Percentiles rank a stretch among this genome's conserved stretches.
Conservation (phyloP, 2,113 vertebrate genomes). For the Mohoua ochrocephala region DNA sequence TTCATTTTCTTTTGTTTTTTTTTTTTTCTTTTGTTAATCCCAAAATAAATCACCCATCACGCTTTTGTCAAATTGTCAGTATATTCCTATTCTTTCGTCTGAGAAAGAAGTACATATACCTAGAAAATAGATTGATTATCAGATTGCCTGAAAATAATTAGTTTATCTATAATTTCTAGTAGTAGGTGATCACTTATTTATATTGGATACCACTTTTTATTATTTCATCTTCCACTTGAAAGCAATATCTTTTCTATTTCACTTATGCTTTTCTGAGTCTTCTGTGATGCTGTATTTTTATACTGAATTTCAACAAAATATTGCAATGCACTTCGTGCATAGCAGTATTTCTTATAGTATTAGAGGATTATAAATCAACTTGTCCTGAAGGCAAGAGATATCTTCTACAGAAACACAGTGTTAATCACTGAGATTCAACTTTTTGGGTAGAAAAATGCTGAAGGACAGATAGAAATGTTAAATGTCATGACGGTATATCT, state of each 20-base stretch:
- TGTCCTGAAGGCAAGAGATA: neutral
- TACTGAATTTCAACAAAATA: neutral
- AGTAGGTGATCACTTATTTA: neutral
- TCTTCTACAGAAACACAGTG: neutral
- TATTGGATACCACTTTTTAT: neutral
- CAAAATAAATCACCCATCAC: neutral
- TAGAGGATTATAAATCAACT: neutral
- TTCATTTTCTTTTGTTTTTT: too few relatives aligned
- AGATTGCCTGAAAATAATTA: neutral
- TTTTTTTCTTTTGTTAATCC: neutral
- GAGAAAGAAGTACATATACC: neutral
- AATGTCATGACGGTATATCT: neutral
- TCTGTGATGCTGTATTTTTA: neutral
- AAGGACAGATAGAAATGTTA: neutral
- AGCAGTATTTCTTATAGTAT: neutral
- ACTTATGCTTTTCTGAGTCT: neutral
- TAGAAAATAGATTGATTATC: neutral
- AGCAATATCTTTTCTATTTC: neutral
- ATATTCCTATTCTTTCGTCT: neutral
- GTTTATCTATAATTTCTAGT: neutral
- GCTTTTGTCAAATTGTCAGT: neutral
- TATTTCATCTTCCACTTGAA: neutral
- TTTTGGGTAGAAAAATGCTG: neutral
- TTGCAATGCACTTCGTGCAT: neutral
- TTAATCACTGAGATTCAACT: neutral